Conservation (phyloP, 2,888 invertebrate genomes). For the Schizaphis graminum region DNA sequence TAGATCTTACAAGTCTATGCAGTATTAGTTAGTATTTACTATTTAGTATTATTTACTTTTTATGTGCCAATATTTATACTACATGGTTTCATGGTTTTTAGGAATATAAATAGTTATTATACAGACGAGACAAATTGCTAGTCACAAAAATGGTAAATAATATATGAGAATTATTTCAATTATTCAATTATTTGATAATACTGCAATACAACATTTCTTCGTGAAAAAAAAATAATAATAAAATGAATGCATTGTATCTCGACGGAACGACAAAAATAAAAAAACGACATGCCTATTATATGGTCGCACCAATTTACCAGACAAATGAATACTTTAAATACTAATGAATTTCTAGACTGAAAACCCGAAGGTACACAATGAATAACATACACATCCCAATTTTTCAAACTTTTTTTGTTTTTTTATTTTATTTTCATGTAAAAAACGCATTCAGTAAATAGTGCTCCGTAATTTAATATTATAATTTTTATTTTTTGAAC, state of each 20-base stretch:
- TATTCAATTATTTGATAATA: conserved; percentile 18
- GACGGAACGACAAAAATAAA: neutral
- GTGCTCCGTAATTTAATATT: neutral
- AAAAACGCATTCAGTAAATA: neutral
- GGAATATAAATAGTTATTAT: neutral
- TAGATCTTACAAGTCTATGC: neutral
- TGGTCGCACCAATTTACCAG: neutral
- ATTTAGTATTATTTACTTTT: neutral
- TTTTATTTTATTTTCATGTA: neutral
- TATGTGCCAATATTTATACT: neutral
- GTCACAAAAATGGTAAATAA: conserved; percentile 1
- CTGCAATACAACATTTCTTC: neutral
- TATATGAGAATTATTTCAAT: neutral
- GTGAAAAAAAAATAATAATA: conserved; percentile 7
- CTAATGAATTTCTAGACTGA: conserved; percentile 40
- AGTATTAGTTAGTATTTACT: neutral
- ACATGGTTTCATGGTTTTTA: neutral
- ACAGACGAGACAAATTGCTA: neutral
- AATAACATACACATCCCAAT: neutral
- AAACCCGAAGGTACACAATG: conserved; percentile 14
- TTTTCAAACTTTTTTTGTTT: conserved; percentile 9
- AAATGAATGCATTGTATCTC: conserved; percentile 28
- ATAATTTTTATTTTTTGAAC: neutral
- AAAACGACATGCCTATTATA: neutral
- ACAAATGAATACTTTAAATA: conserved; percentile 47